Percentiles rank a stretch among this genome's conserved stretches.
Evolutionary conservation across 1,140 invertebrate genomes (phyloP).

Genomic region (Pseudomyrmex flavicornis): DNA sequence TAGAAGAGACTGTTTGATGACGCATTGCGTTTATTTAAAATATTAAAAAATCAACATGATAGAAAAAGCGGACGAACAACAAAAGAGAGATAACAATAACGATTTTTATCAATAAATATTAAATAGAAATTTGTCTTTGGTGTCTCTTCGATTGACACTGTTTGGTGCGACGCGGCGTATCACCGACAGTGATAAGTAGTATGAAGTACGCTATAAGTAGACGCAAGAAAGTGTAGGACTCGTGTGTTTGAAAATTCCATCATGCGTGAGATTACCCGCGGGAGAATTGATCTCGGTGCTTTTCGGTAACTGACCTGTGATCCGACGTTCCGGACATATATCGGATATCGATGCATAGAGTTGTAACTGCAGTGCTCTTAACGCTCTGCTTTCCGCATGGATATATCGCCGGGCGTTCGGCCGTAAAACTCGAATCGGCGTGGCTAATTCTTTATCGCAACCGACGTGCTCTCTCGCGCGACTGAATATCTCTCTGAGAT

Average conservation of each 20-base stretch:
- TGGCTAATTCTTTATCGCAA: conserved; percentile 46
- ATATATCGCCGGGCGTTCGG: conserved; percentile 35
- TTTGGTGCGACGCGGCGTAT: background rate
- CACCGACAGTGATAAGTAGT: background rate
- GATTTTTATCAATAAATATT: too few relatives aligned
- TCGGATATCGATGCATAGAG: conserved; percentile 57
- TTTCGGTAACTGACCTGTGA: conserved; percentile 46
- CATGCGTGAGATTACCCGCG: conserved; percentile 21
- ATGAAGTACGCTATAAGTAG: background rate
- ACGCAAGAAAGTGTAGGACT: background rate
- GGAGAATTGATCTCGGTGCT: conserved; percentile 40
- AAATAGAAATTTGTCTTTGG: too few relatives aligned
- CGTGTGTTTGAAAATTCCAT: conserved; percentile 43
- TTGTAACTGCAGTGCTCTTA: conserved; percentile 41
- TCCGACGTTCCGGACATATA: conserved; percentile 27
- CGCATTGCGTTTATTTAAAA: background rate
- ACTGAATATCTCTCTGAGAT: conserved; percentile 25
- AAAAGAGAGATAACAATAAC: too few relatives aligned
- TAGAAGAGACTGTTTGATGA: too few relatives aligned
- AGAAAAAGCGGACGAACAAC: background rate
- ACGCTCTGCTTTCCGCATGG: conserved; percentile 38
- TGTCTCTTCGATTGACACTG: too few relatives aligned
- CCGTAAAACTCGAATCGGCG: conserved; percentile 45
- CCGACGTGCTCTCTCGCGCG: conserved; percentile 2
- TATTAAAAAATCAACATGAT: background rate